Evolutionary conservation across 2,888 invertebrate species (phyloP).

Genomic region (Leistus spinibarbis): DNA sequence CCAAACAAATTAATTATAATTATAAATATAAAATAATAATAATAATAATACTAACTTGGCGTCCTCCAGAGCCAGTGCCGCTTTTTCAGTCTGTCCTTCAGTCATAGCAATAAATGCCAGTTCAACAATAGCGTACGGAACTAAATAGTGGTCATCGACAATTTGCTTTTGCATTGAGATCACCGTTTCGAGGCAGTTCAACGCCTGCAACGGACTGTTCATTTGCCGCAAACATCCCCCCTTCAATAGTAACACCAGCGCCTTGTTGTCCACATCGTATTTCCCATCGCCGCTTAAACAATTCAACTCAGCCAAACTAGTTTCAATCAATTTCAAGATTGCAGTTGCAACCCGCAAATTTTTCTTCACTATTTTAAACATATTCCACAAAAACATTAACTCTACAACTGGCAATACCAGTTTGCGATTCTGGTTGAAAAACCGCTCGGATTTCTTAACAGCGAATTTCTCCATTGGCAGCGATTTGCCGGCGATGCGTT

Average conservation of each 20-base stretch:
- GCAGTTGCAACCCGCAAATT: slow-evolving; percentile 67
- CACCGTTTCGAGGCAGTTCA: slow-evolving; percentile 72
- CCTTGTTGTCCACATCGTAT: slow-evolving; percentile 73
- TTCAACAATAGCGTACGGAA: slow-evolving; percentile 87
- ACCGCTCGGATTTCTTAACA: slow-evolving; percentile 83
- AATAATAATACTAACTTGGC: slow-evolving; percentile 76
- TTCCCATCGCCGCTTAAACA: slow-evolving; percentile 53
- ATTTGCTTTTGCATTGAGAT: slow-evolving; percentile 71
- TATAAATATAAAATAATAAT: too few species aligned
- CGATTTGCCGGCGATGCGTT: slow-evolving; percentile 94
- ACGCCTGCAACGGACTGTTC: slow-evolving; percentile 76
- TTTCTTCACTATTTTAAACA: slow-evolving; percentile 80
- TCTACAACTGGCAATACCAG: slow-evolving; percentile 86
- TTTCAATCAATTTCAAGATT: slow-evolving; percentile 68
- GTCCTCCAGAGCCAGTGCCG: slow-evolving; percentile 75
- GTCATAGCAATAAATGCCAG: slow-evolving; percentile 79
- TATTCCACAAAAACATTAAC: slow-evolving; percentile 91
- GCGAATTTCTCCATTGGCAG: slow-evolving; percentile 97
- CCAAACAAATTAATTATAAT: too few species aligned
- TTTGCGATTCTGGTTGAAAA: slow-evolving; percentile 72
- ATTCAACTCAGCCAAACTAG: slow-evolving; percentile 54
- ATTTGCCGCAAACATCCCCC: slow-evolving; percentile 84
- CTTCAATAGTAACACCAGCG: slow-evolving; percentile 76
- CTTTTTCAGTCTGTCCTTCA: slow-evolving; percentile 70
- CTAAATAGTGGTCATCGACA: slow-evolving; percentile 80